Base-by-base conservation (phyloP, 2,888 invertebrate species). In the Apotomis turbidana region DNA sequence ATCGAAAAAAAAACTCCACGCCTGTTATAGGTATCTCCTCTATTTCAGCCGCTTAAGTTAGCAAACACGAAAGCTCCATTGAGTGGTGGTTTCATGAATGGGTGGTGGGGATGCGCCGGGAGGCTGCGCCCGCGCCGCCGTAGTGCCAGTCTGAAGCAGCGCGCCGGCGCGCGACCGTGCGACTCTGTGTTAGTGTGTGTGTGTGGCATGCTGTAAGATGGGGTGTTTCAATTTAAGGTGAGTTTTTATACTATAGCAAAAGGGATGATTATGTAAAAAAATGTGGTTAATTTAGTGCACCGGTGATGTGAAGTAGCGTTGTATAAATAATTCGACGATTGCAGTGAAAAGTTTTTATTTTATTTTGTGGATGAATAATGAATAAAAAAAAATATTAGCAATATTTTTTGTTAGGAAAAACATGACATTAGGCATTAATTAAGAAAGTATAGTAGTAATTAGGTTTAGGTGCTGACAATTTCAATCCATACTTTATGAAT, bases 41-140 rank as follows among this genome's bases (percentile, higher is more conserved):
- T 10, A 9, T 49, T 49, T 49, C 49, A 49, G 49, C 9, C 9
- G 49, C 49, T 3, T 12, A 46, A 49, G 49, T 49, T 49, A 27
- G 49, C 51, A 41, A 2, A 15, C 8, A 49, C 52, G 67, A 74
- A 79, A 81, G 80, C 81, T 76, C 79, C 87, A 90, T 89, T 90
- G 85, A 90, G 79, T 76, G 78, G 76, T 61, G 75, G 80, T 85
- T 89, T 91, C 88, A 91, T 91, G 90, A 91, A 91, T 91, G 89
- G 80, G 73, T 75, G 76, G 83, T 87, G 90, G 92, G 83, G 90
- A 90, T 87, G 90, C 83, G 68, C 10, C 73, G 71, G 77, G 68
- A 79, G 82, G 87, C 84, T 84, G 85, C 83, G 85, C 84, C 79
- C 79, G 87, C 85, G 78, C 58, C 8, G 46, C 0, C 75, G 80